Base-by-base conservation (phyloP, 2,113 vertebrate genomes). In the Petrocephalus microphthalmus region DNA sequence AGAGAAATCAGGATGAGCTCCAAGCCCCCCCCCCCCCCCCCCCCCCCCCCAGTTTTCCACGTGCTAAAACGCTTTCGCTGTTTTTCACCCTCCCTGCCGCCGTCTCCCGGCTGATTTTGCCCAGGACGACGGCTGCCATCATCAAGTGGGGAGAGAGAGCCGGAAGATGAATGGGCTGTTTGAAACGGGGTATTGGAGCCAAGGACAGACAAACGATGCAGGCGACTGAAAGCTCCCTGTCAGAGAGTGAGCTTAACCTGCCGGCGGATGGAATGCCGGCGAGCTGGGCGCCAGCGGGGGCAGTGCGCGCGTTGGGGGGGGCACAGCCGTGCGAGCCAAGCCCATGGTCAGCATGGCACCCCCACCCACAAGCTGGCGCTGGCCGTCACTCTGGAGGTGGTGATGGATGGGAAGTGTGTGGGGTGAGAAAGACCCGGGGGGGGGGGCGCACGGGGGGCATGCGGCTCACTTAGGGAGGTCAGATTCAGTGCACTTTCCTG, bases 211-310 rank as follows among this genome's bases (percentile, higher is more conserved):
- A 33, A 53, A 85, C 20, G 51, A 54, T 17, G 84, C 49, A 56
- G 52, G 29, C 49, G 51, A 56, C 84, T 56, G 84, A 85, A 85
- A 54, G 84, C 84, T 52, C 51, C 25, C 84, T 85, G 84, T 85
- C 84, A 85, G 52, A 85, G 51, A 56, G 84, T 85, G 84, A 85
- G 84, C 54, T 85, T 56, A 85, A 85, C 84, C 84, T 85, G 84
- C 84, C 52, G 25, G 84, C n/a, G 84, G 84, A 8, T 54, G 84
- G 84, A 85, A 85, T 85, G 84, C 56, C 25, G 2, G 84, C 10
- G n/a, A 51, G 25, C n/a, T 13, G 25, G 52, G 84, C 51, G 84
- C 52, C 84, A 85, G 83, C 11, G 81, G 6, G 45, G 7, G 22
- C 19, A 20, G 15, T 3, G 3, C 42, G 42, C 1, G 42, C 1